phyloP scores from a whole-genome alignment of 2,113 vertebrate genomes.

The Vidua chalybeata region DNA sequence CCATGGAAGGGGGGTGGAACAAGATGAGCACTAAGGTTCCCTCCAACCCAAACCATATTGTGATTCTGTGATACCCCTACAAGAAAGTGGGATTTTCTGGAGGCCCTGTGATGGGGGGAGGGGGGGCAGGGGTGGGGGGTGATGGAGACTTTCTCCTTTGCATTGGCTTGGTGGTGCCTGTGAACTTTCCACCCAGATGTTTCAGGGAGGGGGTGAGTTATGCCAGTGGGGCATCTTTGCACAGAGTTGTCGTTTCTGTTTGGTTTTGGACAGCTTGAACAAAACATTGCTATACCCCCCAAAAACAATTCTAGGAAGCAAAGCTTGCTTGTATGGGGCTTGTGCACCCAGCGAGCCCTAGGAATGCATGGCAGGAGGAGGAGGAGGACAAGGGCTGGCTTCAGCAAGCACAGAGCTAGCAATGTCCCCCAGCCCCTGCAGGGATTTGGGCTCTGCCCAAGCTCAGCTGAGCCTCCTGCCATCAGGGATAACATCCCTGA shows the following conservation, averaged over 20 bases:
- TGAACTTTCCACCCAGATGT: not conserved
- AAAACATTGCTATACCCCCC: not conserved
- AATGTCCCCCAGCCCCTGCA: not conserved
- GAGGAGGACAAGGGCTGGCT: not conserved
- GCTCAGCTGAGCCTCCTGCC: not conserved
- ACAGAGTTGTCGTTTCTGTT: not conserved
- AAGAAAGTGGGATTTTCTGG: not conserved
- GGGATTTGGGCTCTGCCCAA: not conserved
- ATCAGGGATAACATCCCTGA: not conserved
- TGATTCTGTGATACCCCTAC: not conserved
- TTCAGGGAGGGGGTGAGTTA: not conserved
- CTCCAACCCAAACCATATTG: not conserved
- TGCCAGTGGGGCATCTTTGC: not conserved
- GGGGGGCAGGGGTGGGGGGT: fast-evolving
- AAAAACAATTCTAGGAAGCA: not conserved
- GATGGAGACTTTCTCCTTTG: not conserved
- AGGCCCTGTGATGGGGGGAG: not conserved
- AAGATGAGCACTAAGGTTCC: not conserved
- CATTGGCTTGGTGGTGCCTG: not conserved
- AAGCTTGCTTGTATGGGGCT: fast-evolving
- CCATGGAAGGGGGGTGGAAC: not conserved
- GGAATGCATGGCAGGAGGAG: not conserved
- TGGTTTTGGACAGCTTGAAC: not conserved
- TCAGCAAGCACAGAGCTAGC: fast-evolving
- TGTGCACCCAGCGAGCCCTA: not conserved